A percentile compares a stretch with the other conserved stretches of the same genome.
phyloP scores from a whole-genome alignment of 2,113 vertebrate genomes.

The Bothrops jararaca region DNA sequence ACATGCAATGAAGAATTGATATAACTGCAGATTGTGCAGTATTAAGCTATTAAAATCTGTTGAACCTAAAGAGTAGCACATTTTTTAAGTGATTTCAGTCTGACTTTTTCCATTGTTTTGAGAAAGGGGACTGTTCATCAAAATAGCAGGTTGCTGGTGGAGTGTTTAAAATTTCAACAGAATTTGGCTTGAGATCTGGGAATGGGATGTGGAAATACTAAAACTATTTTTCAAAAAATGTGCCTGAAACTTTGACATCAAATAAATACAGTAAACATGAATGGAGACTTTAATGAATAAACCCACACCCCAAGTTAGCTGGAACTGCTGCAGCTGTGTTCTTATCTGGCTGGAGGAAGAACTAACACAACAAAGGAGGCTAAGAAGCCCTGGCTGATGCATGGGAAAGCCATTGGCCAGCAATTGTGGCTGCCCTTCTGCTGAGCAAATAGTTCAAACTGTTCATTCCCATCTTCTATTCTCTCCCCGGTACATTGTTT shows the following conservation, averaged over 20 bases:
- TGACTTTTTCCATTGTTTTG: neutral
- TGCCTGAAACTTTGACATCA: neutral
- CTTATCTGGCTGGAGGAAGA: conserved; percentile 89
- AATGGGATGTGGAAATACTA: neutral
- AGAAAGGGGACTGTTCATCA: neutral
- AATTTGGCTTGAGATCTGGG: neutral
- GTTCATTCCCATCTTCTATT: conserved; percentile 99
- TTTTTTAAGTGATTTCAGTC: neutral
- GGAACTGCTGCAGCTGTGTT: conserved; percentile 83
- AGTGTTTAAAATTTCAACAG: neutral
- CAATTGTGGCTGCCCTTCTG: conserved; percentile 99
- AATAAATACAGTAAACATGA: conserved; percentile 73
- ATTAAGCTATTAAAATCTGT: neutral
- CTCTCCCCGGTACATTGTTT: conserved; percentile 98
- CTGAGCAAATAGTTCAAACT: conserved; percentile 99
- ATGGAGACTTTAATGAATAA: conserved; percentile 79
- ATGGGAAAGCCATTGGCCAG: conserved; percentile 96
- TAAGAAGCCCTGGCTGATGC: conserved; percentile 90
- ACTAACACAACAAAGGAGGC: conserved; percentile 90
- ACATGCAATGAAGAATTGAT: neutral
- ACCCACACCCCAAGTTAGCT: conserved; percentile 58
- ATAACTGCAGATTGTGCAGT: neutral
- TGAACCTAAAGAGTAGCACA: neutral
- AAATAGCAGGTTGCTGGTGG: neutral
- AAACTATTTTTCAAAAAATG: neutral